Conservation (phyloP, 53 echinoderm and acorn worm species). For the Temnopleurus reevesii region DNA sequence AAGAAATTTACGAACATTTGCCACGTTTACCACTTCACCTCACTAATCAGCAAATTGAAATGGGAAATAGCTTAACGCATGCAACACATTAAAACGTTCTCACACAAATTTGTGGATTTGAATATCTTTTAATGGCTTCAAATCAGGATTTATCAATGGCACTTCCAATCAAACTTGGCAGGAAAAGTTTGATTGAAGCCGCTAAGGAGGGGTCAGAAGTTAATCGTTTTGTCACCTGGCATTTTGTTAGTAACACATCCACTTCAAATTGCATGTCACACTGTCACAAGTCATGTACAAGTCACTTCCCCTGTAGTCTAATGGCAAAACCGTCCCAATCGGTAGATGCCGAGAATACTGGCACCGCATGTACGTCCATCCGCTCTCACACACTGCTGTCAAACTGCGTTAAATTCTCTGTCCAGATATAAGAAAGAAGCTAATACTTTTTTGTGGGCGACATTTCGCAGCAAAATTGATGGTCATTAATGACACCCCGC, state of each 20-base stretch:
- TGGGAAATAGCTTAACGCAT: too few relatives aligned
- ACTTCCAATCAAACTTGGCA: background rate
- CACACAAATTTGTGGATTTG: too few relatives aligned
- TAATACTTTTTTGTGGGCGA: background rate
- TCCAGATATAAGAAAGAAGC: background rate
- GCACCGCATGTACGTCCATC: background rate
- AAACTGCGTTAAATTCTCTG: background rate
- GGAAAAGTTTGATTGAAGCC: background rate
- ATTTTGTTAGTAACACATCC: background rate
- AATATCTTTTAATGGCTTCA: background rate
- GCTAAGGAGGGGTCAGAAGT: constrained; percentile 9
- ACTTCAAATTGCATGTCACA: constrained; percentile 9
- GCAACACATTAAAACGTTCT: too few relatives aligned
- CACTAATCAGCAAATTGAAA: too few relatives aligned
- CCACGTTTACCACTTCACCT: too few relatives aligned
- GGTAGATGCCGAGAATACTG: background rate
- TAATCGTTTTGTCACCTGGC: constrained; percentile 29
- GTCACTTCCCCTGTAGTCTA: constrained; percentile 7
- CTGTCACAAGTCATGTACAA: constrained; percentile 42
- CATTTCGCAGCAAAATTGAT: background rate
- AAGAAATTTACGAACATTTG: too few relatives aligned
- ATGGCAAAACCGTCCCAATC: background rate
- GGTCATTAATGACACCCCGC: constrained; percentile 33
- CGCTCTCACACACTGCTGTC: background rate
- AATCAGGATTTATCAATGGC: background rate